phyloP scores from a whole-genome alignment of 2,888 invertebrate species.

The Druceiella hillmani region DNA sequence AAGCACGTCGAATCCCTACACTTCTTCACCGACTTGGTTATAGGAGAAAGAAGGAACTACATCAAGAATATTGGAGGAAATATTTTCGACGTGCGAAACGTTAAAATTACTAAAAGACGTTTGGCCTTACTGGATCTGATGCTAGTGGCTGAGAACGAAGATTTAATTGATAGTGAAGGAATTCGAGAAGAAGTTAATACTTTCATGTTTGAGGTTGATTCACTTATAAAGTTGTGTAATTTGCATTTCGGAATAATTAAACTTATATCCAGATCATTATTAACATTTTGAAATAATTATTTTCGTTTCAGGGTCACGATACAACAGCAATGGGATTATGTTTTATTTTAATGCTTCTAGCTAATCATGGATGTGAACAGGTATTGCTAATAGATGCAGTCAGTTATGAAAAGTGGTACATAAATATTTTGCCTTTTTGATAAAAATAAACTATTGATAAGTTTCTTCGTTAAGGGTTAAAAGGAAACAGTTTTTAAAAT shows the following conservation, averaged over 20 bases:
- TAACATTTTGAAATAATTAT: neutral
- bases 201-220: slow-evolving; percentile 42
- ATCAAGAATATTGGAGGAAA: too few species aligned
- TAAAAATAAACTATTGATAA: too few species aligned
- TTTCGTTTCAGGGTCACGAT: slow-evolving; percentile 32
- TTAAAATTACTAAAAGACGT: slow-evolving; percentile 36
- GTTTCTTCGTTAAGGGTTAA: too few species aligned
- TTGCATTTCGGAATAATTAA: too few species aligned
- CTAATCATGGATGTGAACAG: too few species aligned
- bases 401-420: too few species aligned
- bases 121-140: slow-evolving; percentile 43
- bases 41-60: slow-evolving; percentile 28
- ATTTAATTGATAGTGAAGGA: slow-evolving; percentile 36
- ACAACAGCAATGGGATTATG: slow-evolving; percentile 31
- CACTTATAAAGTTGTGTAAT: too few species aligned
- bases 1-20: slow-evolving; percentile 30
- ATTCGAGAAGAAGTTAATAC: slow-evolving; percentile 50
- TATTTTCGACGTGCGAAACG: slow-evolving; percentile 17
- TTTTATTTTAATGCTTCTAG: slow-evolving; percentile 29
- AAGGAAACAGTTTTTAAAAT: too few species aligned
- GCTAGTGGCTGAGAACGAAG: slow-evolving; percentile 33
- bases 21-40: slow-evolving; percentile 31
- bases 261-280: neutral
- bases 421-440: too few species aligned
- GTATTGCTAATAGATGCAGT: too few species aligned